A percentile compares a stretch with the other conserved stretches of the same genome.
Conservation (phyloP, 2,797 vertebrate genomes). For the Botia kubotai region DNA sequence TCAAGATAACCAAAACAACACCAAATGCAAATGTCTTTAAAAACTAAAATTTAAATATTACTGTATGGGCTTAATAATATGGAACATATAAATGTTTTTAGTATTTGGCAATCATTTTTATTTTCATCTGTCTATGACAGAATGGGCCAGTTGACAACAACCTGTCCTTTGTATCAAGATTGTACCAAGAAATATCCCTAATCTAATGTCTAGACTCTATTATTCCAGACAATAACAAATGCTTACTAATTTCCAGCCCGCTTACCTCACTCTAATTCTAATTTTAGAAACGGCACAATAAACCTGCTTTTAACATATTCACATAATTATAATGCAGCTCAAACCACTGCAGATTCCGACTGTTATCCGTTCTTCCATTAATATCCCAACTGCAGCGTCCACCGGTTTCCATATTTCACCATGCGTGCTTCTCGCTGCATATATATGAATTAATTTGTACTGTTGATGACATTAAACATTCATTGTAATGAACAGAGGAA, state of each 20-base stretch:
- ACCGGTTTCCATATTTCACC: slow-evolving; percentile 34
- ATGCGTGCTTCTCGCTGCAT: slow-evolving; percentile 18
- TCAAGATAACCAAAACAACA: no score
- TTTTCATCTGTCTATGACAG: no score
- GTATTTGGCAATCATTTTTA: no score
- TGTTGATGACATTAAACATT: slow-evolving; percentile 49
- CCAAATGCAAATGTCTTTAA: no score
- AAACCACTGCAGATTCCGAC: neutral
- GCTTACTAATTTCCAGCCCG: neutral
- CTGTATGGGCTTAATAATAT: no score
- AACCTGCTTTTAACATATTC: neutral
- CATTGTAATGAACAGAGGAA: slow-evolving; percentile 32
- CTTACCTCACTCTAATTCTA: neutral
- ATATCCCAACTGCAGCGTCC: slow-evolving; percentile 9
- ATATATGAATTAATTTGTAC: slow-evolving; percentile 39
- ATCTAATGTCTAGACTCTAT: no score
- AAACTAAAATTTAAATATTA: no score
- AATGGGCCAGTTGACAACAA: no score
- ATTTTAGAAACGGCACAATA: slow-evolving; percentile 13
- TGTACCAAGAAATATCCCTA: no score
- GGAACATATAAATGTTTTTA: no score
- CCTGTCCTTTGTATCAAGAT: no score
- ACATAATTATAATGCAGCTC: neutral
- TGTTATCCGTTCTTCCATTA: neutral
- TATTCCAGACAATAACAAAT: no score